These are phyloP conservation scores for Gymnocephalus cernua DNA, from an alignment of 2,113 vertebrate genomes.

Conservation along the genomic window DNA sequence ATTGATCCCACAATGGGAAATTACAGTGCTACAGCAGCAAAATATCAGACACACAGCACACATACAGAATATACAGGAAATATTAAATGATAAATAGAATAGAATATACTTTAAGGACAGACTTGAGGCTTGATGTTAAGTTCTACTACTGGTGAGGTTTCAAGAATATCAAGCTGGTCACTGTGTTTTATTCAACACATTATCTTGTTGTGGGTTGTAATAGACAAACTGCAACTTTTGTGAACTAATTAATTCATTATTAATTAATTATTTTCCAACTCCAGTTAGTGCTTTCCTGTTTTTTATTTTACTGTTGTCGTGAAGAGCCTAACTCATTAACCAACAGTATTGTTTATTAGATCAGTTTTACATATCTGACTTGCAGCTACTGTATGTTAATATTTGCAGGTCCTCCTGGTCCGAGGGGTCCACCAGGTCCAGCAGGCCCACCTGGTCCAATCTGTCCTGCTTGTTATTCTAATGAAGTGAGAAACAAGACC, in stretches of 20 bases:
- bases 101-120: too few relatives aligned
- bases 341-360: not conserved
- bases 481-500: conserved; percentile 67
- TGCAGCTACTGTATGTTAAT: conserved; percentile 26
- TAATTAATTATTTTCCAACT: too few relatives aligned
- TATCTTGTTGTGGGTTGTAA: not conserved
- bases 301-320: not conserved
- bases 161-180: too few relatives aligned
- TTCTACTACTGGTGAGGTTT: too few relatives aligned
- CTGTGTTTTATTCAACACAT: too few relatives aligned
- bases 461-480: conserved; percentile 35
- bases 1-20: too few relatives aligned
- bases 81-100: too few relatives aligned
- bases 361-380: conserved; percentile 7
- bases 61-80: too few relatives aligned
- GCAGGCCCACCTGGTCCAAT: conserved; percentile 73
- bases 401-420: conserved; percentile 72
- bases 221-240: not conserved
- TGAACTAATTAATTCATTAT: not conserved
- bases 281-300: too few relatives aligned
- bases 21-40: too few relatives aligned
- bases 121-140: too few relatives aligned
- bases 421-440: conserved; percentile 78
- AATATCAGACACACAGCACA: too few relatives aligned
- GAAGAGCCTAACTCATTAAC: not conserved